These are phyloP conservation scores for Podarcis muralis DNA, from an alignment of 2,113 vertebrate species.

Conservation along the genomic window DNA sequence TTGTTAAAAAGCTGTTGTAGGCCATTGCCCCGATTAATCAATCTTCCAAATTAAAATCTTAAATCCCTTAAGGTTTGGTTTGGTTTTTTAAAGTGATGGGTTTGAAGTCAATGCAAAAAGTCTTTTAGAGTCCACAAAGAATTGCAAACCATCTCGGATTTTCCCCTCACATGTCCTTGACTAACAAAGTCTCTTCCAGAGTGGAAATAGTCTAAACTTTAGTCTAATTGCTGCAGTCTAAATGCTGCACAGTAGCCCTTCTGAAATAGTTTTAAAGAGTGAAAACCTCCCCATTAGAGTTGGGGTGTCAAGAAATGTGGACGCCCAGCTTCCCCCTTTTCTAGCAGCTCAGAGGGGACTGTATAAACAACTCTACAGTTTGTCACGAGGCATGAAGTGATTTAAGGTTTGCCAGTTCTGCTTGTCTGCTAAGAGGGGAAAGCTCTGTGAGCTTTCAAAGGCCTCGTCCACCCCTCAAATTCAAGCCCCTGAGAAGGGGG, in stretches of 20 bases:
- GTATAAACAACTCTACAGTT: neutral
- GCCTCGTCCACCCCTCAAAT: neutral
- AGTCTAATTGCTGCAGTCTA: neutral
- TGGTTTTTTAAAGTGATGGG: neutral
- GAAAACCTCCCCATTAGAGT: neutral
- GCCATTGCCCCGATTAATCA: neutral
- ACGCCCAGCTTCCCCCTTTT: neutral
- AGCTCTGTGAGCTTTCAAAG: neutral
- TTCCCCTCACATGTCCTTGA: neutral
- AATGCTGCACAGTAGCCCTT: neutral
- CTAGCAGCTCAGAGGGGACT: neutral
- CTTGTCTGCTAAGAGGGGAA: neutral
- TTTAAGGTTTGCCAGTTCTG: neutral
- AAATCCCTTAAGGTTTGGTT: neutral
- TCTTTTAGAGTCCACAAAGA: neutral
- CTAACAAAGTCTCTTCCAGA: neutral
- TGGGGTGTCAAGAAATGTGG: neutral
- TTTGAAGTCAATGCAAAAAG: neutral
- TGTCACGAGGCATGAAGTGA: neutral
- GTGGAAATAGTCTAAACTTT: no score
- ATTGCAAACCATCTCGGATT: neutral
- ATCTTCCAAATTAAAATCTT: constrained; percentile 7
- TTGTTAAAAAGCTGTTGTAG: neutral
- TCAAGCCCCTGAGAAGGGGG: neutral
- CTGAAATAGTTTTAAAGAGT: neutral